Conservation (phyloP, 2,797 vertebrate species). For the Enteromius anoplus region DNA sequence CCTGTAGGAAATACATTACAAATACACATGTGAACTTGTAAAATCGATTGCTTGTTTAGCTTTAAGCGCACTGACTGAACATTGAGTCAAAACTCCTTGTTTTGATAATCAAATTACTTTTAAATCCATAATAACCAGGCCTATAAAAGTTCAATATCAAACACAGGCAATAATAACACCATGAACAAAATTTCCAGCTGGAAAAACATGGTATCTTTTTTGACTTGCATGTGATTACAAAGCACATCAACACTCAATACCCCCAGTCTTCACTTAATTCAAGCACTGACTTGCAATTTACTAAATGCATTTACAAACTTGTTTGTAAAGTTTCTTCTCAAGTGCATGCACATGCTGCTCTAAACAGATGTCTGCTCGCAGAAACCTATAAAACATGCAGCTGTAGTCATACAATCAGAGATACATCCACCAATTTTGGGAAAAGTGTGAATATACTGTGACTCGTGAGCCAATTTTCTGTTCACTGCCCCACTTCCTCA, state of each 20-base stretch:
- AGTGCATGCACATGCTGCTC: not conserved
- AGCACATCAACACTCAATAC: not conserved
- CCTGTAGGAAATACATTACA: conserved; percentile 67
- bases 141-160: not conserved
- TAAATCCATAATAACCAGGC: not conserved
- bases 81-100: too few relatives aligned
- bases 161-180: not conserved
- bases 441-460: not conserved
- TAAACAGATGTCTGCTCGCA: not conserved
- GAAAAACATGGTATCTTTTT: not conserved
- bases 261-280: conserved; percentile 39
- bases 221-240: not conserved
- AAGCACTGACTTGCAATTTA: not conserved
- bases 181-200: not conserved
- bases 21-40: not conserved
- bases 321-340: not conserved
- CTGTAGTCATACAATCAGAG: conserved; percentile 2
- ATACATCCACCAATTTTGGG: not conserved
- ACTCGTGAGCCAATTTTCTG: not conserved
- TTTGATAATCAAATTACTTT: not conserved
- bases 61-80: not conserved
- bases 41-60: not conserved
- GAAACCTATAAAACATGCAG: conserved; percentile 6
- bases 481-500: not conserved
- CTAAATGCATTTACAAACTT: conserved; percentile 32